These are phyloP conservation scores for Drosophila parthenogenetica DNA, from an alignment of 2,888 invertebrate species.

Conservation along the genomic window DNA sequence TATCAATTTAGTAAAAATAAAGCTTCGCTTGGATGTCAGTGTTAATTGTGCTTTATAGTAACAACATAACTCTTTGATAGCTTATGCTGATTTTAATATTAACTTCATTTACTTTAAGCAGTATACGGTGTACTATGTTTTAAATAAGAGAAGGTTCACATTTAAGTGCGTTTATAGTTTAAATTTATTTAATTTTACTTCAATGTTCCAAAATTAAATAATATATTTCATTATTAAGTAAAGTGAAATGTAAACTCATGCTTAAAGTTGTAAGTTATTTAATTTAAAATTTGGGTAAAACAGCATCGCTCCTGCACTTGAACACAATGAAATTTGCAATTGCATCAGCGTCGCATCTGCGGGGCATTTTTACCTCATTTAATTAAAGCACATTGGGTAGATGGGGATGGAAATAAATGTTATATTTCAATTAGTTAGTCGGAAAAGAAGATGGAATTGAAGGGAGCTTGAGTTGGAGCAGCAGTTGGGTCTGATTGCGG, in stretches of 20 bases:
- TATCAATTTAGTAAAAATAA: too few species aligned
- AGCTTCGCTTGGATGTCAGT: too few species aligned
- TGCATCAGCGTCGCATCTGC: constrained; percentile 36
- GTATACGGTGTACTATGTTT: too few species aligned
- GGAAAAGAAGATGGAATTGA: constrained; percentile 42
- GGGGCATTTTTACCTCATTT: constrained; percentile 61
- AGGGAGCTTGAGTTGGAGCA: constrained; percentile 1
- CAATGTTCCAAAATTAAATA: too few species aligned
- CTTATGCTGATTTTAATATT: too few species aligned
- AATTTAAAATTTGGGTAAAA: constrained; percentile 33
- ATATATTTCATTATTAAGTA: too few species aligned
- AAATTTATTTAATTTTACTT: too few species aligned
- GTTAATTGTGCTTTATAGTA: too few species aligned
- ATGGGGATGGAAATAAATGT: constrained; percentile 43
- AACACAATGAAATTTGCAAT: constrained; percentile 37
- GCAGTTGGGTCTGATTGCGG: not conserved
- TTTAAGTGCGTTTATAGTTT: too few species aligned
- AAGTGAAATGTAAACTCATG: not conserved
- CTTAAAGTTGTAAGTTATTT: constrained; percentile 3
- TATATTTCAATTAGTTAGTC: constrained; percentile 76
- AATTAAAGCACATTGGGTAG: constrained; percentile 48
- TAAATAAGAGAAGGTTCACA: too few species aligned
- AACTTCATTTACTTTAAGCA: too few species aligned
- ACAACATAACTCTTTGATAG: too few species aligned
- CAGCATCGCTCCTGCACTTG: constrained; percentile 38